Evolutionary conservation across 2,888 invertebrate genomes (phyloP).

Genomic region (Agrotis clavis): DNA sequence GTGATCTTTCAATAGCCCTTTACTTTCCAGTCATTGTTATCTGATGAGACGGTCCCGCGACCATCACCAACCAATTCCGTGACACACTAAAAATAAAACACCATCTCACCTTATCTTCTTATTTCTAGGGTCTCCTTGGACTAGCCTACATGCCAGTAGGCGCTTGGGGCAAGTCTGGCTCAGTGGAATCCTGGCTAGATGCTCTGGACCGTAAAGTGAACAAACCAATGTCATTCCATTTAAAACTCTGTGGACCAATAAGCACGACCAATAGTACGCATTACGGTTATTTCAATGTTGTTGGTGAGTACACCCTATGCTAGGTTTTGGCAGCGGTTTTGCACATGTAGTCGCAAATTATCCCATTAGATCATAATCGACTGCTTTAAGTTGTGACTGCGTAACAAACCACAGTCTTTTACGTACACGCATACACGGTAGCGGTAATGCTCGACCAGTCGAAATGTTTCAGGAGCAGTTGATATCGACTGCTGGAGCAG

Average conservation of each 20-base stretch:
- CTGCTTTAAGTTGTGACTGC: too few species aligned
- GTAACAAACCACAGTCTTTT: too few species aligned
- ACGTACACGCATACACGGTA: too few species aligned
- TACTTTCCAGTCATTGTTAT: neutral
- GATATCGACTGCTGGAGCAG: too few species aligned
- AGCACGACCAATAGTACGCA: slow-evolving; percentile 82
- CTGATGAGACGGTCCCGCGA: too few species aligned
- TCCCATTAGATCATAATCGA: too few species aligned
- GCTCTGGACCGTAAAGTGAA: slow-evolving; percentile 77
- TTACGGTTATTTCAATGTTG: slow-evolving; percentile 87
- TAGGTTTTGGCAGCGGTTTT: too few species aligned
- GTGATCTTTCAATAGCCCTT: too few species aligned
- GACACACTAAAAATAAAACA: neutral
- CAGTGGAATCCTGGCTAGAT: slow-evolving; percentile 86
- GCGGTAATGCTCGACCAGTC: too few species aligned
- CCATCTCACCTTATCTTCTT: neutral
- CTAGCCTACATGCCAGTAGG: slow-evolving; percentile 90
- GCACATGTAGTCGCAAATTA: too few species aligned
- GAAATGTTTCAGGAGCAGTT: too few species aligned
- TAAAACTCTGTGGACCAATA: slow-evolving; percentile 91
- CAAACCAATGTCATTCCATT: slow-evolving; percentile 87
- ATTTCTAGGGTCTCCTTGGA: slow-evolving; percentile 91
- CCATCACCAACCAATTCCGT: neutral
- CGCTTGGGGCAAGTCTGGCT: slow-evolving; percentile 81
- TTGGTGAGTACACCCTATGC: slow-evolving; percentile 60